Evolutionary conservation across 1,140 invertebrate genomes (phyloP).

Genomic region (Bombus turneri): DNA sequence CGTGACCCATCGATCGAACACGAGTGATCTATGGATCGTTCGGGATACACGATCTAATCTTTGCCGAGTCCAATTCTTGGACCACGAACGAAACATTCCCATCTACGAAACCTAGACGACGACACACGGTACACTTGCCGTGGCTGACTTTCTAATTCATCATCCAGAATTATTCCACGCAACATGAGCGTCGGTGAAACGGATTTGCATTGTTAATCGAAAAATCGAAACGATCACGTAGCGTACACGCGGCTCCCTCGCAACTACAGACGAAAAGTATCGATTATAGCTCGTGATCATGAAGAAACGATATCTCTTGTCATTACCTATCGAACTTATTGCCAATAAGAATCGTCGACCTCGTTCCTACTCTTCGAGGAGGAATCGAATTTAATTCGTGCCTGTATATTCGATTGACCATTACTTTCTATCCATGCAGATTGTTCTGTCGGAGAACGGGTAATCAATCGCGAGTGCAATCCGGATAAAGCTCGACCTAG

Average conservation of each 20-base stretch:
- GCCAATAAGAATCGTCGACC: conserved; percentile 44
- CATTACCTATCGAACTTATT: conserved; percentile 29
- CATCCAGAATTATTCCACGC: conserved; percentile 67
- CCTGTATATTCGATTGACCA: conserved; percentile 24
- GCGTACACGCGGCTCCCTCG: conserved; percentile 1
- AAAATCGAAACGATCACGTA: conserved; percentile 67
- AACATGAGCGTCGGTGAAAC: conserved; percentile 41
- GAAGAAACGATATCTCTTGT: background rate
- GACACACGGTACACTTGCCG: conserved; percentile 37
- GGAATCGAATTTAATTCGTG: conserved; percentile 61
- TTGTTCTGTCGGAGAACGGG: conserved; percentile 25
- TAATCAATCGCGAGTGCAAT: conserved; percentile 22
- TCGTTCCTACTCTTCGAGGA: conserved; percentile 44
- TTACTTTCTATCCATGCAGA: conserved; percentile 40
- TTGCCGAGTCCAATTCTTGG: conserved; percentile 11
- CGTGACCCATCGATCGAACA: conserved; percentile 48
- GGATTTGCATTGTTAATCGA: conserved; percentile 75
- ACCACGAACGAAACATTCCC: conserved; percentile 56
- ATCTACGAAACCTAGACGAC: conserved; percentile 38
- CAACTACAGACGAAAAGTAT: conserved; percentile 60
- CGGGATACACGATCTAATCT: conserved; percentile 62
- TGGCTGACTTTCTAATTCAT: conserved; percentile 71
- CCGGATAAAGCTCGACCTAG: conserved; percentile 5
- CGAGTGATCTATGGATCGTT: conserved; percentile 51
- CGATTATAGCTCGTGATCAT: conserved; percentile 55